Evolutionary conservation across 53 echinoderm and acorn worm species (phyloP).

Genomic region (Antedon mediterranea): DNA sequence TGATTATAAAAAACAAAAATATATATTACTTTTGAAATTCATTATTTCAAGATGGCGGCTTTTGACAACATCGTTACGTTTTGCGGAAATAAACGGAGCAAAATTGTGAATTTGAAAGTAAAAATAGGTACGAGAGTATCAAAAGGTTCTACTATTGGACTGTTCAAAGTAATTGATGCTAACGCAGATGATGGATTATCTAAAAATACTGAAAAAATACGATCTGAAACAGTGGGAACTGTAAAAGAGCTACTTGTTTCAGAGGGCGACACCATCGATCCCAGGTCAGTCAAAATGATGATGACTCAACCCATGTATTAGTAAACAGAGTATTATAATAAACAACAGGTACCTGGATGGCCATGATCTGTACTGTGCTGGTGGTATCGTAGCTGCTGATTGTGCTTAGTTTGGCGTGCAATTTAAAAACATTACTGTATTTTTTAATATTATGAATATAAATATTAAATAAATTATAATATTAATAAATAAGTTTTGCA

Average conservation of each 20-base stretch:
- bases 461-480: no score
- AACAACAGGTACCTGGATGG: no score
- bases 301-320: no score
- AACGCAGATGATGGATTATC: constrained; percentile 11
- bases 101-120: constrained; percentile 74
- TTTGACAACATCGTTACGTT: constrained; percentile 20
- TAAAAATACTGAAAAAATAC: constrained; percentile 42
- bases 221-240: constrained; percentile 59
- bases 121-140: constrained; percentile 52
- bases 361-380: no score
- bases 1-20: neutral
- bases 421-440: no score
- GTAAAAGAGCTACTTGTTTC: constrained; percentile 60
- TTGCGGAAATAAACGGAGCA: constrained; percentile 44
- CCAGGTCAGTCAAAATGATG: constrained; percentile 41
- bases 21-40: neutral
- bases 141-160: constrained; percentile 46
- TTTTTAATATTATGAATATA: no score
- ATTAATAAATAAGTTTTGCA: no score
- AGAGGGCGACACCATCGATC: constrained; percentile 47
- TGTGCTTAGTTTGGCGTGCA: no score
- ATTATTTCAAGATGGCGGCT: constrained; percentile 35
- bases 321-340: no score
- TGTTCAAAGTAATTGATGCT: constrained; percentile 18
- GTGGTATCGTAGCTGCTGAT: no score